phyloP scores from a whole-genome alignment of 2,888 invertebrate genomes.

The Watsonalla binaria region DNA sequence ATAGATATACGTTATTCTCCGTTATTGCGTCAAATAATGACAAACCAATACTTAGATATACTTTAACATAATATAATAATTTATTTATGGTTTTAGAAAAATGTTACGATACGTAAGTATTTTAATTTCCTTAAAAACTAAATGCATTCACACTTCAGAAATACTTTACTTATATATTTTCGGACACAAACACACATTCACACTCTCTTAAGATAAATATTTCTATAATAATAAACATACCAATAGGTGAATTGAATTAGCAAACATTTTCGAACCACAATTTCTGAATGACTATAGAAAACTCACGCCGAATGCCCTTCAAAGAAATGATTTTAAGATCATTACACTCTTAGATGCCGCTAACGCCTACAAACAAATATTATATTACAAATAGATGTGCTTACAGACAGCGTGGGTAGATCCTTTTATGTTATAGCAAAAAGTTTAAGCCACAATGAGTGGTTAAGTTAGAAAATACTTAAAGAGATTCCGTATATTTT shows the following conservation, averaged over 20 bases:
- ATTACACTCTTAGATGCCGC: slow-evolving; percentile 20
- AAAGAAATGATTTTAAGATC: background rate
- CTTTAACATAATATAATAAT: too few relatives aligned
- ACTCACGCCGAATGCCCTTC: background rate
- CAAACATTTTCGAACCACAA: background rate
- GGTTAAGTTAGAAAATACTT: background rate
- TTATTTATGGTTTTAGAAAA: too few relatives aligned
- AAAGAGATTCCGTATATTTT: background rate
- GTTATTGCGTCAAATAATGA: too few relatives aligned
- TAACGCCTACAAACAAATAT: slow-evolving; percentile 46
- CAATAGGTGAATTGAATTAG: background rate
- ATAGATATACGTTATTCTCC: too few relatives aligned
- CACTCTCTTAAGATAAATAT: too few relatives aligned
- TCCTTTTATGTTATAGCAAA: slow-evolving; percentile 36
- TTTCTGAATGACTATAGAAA: background rate
- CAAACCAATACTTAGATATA: too few relatives aligned
- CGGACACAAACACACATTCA: too few relatives aligned
- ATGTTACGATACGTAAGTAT: too few relatives aligned
- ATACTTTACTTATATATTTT: too few relatives aligned
- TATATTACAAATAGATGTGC: slow-evolving; percentile 10
- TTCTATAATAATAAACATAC: background rate
- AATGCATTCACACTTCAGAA: too few relatives aligned
- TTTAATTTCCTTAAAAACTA: too few relatives aligned
- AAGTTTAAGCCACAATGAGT: slow-evolving; percentile 2
- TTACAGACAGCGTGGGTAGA: slow-evolving; percentile 34